These are phyloP conservation scores for Hypolimnas misippus DNA, from an alignment of 2,888 invertebrate species.

Conservation along the genomic window DNA sequence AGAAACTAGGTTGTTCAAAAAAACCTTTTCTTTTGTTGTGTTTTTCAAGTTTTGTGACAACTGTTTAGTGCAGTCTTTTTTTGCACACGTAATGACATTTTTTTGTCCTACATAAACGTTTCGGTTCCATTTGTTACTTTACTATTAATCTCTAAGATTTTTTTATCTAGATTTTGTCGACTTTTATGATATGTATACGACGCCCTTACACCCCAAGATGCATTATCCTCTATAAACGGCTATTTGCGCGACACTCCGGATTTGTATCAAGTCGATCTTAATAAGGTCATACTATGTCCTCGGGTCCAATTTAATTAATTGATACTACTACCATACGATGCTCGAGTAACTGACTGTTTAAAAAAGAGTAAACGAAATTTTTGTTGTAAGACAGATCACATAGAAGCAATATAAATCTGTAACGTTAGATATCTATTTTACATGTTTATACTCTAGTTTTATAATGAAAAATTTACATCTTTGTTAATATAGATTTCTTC, in stretches of 20 bases:
- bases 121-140: background rate
- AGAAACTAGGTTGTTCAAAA: constrained; percentile 5
- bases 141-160: background rate
- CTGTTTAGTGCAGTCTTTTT: background rate
- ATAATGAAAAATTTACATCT: no score
- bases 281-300: background rate
- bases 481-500: no score
- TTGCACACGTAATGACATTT: background rate
- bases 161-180: no score
- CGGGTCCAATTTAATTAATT: background rate
- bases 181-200: background rate
- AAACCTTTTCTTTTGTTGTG: background rate
- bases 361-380: no score
- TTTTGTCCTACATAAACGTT: background rate
- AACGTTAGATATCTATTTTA: no score
- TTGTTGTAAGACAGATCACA: no score
- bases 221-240: background rate
- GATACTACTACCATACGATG: no score
- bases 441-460: no score
- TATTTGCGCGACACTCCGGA: background rate
- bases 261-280: background rate
- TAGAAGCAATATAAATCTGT: no score
- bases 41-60: background rate
- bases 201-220: no score
- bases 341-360: no score